Evolutionary conservation across 2,888 invertebrate genomes (phyloP), one percentile per base, ranked within the genome.

Genomic region (Caradrina kadenii): DNA sequence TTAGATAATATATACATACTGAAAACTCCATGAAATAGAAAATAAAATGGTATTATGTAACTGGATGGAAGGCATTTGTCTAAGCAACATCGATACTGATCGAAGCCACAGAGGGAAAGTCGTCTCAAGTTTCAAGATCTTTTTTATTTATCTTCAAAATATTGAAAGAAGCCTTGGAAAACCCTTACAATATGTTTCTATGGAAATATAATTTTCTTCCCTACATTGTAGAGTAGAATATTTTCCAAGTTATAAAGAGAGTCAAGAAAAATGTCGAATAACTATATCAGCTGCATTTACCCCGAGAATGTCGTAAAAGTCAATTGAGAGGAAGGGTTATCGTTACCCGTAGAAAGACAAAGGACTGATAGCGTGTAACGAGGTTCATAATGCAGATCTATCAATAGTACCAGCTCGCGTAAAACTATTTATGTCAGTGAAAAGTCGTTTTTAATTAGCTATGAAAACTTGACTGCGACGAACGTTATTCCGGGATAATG

Each of bases 231-330:
- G 19, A 58, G 11, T 52, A 69, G 22, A 31, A 50, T 39, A 55
- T 71, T 42, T 45, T 58, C 15, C 11, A 66, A 13, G 48, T 48
- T 74, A 42, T 21, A 42, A 74, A 39, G 8, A 31, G 5, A 67
- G 31, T 42, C 8, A 52, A 39, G 71, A 52, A 73, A 63, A 79
- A 59, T 56, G 31, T 72, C 49, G 50, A 35, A 53, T 53, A 35
- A 62, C 73, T 60, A 31, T 26, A 79, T 73, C 79, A 64, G 79
- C 79, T 64, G 73, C 79, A 79, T 79, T 78, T 74, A 65, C 73
- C 64, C 79, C 48, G 59, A 58, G 48, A 60, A 58, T 56, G 48
- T 79, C 65, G 59, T 74, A 64, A 74, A 74, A 79, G 39, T 74
- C 65, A 74, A 73, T 74, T 79, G 74, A 55, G 50, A 60, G 79